phyloP scores from a whole-genome alignment of 1,140 invertebrate genomes.

The Nylanderia fulva region DNA sequence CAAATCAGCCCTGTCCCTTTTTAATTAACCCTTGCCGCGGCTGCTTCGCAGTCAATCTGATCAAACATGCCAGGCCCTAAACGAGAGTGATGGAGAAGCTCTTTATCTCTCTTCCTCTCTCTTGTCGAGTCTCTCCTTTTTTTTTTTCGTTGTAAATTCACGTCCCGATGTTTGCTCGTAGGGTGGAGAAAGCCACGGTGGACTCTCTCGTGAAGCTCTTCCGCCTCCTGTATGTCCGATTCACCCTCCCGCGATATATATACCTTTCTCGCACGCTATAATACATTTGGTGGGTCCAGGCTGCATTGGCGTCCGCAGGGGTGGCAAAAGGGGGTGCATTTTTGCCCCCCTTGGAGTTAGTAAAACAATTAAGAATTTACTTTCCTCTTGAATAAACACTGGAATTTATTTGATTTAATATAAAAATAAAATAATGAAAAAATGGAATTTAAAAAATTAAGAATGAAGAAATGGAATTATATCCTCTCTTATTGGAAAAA shows the following conservation, averaged over 20 bases:
- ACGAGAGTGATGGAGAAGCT: conserved; percentile 57
- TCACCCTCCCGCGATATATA: background rate
- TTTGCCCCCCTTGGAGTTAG: too few species aligned
- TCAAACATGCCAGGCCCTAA: conserved; percentile 74
- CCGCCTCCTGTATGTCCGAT: background rate
- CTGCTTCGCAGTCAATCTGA: conserved; percentile 74
- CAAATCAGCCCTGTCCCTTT: conserved; percentile 76
- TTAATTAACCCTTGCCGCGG: conserved; percentile 71
- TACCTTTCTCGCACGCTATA: conserved; percentile 32
- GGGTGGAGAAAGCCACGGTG: conserved; percentile 40
- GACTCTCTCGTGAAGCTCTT: conserved; percentile 39
- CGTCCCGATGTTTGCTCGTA: conserved; percentile 58
- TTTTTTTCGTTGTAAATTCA: conserved; percentile 63
- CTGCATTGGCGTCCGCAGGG: too few species aligned
- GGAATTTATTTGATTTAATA: too few species aligned
- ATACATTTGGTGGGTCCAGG: conserved; percentile 33
- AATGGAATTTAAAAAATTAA: too few species aligned
- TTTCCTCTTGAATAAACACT: too few species aligned
- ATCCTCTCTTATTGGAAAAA: too few species aligned
- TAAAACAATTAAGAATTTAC: too few species aligned
- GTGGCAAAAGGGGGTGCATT: too few species aligned
- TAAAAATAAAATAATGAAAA: too few species aligned
- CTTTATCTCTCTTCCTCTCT: conserved; percentile 39
- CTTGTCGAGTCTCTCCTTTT: conserved; percentile 38
- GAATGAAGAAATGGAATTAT: too few species aligned